Percentiles rank a stretch among this genome's conserved stretches.
Evolutionary conservation across 2,888 invertebrate species (phyloP).

Genomic region (Cacoxenus indagator): DNA sequence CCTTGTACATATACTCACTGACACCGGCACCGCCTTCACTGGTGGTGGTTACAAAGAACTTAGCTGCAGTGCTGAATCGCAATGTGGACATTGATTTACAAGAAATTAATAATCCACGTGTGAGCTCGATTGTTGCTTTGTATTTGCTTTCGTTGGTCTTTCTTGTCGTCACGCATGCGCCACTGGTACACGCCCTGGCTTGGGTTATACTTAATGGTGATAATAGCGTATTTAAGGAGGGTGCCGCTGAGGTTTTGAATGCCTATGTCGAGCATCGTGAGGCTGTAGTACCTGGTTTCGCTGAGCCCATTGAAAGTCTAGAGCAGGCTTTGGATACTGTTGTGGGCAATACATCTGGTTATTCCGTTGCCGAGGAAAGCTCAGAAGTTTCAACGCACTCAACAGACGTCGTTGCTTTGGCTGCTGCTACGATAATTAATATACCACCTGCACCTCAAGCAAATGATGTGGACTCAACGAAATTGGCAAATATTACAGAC

Average conservation of each 20-base stretch:
- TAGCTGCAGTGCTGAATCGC: slow-evolving; percentile 77
- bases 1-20: slow-evolving; percentile 93
- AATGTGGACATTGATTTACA: slow-evolving; percentile 74
- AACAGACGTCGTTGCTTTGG: slow-evolving; percentile 38
- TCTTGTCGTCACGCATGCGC: slow-evolving; percentile 91
- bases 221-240: slow-evolving; percentile 78
- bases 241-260: slow-evolving; percentile 78
- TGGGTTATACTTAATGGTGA: slow-evolving; percentile 91
- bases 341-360: slow-evolving; percentile 49
- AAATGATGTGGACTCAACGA: slow-evolving; percentile 48
- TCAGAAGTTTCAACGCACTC: slow-evolving; percentile 48
- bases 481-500: slow-evolving; percentile 85
- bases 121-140: slow-evolving; percentile 90
- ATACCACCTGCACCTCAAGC: slow-evolving; percentile 19
- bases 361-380: slow-evolving; percentile 52
- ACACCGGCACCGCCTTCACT: slow-evolving; percentile 73
- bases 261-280: slow-evolving; percentile 76
- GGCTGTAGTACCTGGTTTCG: slow-evolving; percentile 75
- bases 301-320: slow-evolving; percentile 81
- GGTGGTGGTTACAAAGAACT: slow-evolving; percentile 76
- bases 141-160: slow-evolving; percentile 96
- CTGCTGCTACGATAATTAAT: slow-evolving; percentile 25
- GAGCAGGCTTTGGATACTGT: slow-evolving; percentile 80
- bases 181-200: slow-evolving; percentile 90
- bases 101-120: slow-evolving; percentile 78